These are phyloP conservation scores for Megalurothrips usitatus DNA, from an alignment of 2,888 invertebrate genomes.

Conservation along the genomic window DNA sequence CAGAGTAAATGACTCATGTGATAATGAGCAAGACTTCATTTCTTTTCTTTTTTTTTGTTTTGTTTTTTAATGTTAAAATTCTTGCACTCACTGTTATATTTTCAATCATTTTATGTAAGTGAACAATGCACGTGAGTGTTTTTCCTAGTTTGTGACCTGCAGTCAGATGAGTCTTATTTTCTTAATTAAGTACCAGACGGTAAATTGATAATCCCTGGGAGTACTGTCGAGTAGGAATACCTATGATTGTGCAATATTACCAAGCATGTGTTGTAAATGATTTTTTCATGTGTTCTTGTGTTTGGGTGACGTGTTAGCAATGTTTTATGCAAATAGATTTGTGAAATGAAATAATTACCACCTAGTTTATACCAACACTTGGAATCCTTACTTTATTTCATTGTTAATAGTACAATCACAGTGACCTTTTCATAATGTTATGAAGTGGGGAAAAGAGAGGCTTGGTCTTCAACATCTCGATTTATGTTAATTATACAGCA, in stretches of 20 bases:
- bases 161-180: constrained; percentile 13
- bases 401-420: constrained; percentile 1
- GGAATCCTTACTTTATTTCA: neutral
- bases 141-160: constrained; percentile 3
- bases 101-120: constrained; percentile 1
- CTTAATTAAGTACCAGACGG: neutral
- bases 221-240: neutral
- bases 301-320: neutral
- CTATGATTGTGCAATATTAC: constrained; percentile 9
- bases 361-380: neutral
- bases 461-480: neutral
- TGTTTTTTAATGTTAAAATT: neutral
- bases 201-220: neutral
- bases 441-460: neutral
- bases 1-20: neutral
- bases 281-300: constrained; percentile 9
- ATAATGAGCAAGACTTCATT: constrained; percentile 8
- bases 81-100: constrained; percentile 20
- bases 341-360: neutral
- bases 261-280: neutral
- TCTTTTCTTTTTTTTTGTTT: constrained; percentile 7
- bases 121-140: neutral
- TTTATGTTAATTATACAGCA: neutral
- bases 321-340: constrained; percentile 8
- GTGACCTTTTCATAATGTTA: neutral